Percentiles rank a stretch among this genome's conserved stretches.
Conservation (phyloP, 2,113 vertebrate genomes). For the Ptyas mucosa region DNA sequence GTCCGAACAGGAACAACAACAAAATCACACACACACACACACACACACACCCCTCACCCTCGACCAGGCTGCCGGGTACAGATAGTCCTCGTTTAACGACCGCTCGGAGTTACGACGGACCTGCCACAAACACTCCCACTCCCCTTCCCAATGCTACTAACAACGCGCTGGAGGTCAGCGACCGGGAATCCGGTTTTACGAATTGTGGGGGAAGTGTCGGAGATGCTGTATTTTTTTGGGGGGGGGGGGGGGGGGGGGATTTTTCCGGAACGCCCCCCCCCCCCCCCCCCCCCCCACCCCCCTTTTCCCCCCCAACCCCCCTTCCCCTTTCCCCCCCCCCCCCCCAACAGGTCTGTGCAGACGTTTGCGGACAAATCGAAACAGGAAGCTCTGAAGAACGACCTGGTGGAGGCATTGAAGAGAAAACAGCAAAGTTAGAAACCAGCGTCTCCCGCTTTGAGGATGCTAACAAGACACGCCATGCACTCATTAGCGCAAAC, state of each 20-base stretch:
- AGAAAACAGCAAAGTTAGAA: constrained; percentile 89
- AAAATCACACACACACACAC: too few relatives aligned
- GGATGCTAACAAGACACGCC: constrained; percentile 63
- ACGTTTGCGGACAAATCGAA: constrained; percentile 91
- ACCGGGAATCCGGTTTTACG: not conserved
- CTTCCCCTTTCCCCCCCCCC: not conserved
- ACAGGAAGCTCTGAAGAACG: constrained; percentile 92
- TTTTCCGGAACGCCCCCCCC: not conserved
- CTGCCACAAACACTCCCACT: too few relatives aligned
- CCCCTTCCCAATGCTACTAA: not conserved
- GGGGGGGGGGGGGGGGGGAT: accelerated
- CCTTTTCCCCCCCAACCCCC: accelerated
- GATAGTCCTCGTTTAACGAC: not conserved
- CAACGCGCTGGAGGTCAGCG: not conserved
- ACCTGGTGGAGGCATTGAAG: constrained; percentile 95
- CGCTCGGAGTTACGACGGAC: not conserved
- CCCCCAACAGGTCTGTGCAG: constrained; percentile 86
- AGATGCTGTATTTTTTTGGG: not conserved
- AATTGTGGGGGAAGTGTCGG: not conserved
- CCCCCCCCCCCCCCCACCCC: not conserved
- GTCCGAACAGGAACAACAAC: too few relatives aligned
- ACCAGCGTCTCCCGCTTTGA: not conserved
- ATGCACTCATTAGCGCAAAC: constrained; percentile 62
- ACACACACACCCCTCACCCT: not conserved
- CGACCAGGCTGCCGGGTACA: not conserved